Base-by-base conservation (phyloP, 2,797 vertebrate genomes). In the Rhinophrynus dorsalis region DNA sequence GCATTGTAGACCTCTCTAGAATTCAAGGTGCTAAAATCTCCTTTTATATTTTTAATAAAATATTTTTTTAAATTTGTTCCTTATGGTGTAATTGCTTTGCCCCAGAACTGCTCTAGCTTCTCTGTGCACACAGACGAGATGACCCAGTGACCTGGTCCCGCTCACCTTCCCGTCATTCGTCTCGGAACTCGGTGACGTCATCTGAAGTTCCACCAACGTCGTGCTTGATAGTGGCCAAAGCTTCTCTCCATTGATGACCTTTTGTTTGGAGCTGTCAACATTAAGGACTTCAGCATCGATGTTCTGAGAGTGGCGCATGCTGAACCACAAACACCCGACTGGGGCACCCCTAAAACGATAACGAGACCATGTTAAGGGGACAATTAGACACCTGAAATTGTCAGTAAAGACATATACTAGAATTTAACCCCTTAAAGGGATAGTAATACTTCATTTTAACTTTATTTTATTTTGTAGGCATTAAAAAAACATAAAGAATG, bases 141-240 rank as follows among this genome's bases (percentile, higher is more conserved):
- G n/a, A 9, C 12, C 3, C 21, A 42, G 1, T 7, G 23, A 17
- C 21, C 3, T 0, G 0, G 2, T 5, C 75, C 81, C 83, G 5
- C 75, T 81, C 83, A 97, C 96, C 93, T 98, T 98, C 79, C 84
- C 91, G 0, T 94, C 93, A 0, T 91, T 92, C 82, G 90, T 86
- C 51, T 83, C 35, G 0, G 82, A 0, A 77, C 96, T 98, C 37
- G 92, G 86, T 0, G 1, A 23, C 18, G 57, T 86, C 93, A 95
- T 94, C 68, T 76, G 83, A 79, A 98, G 82, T 68, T 88, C 79
- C 17, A 98, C 82, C 0, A 79, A 63, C 0, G 91, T 86, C 54
- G 71, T 82, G 38, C 83, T 63, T 0, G 81, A 68, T 45, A 90
- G 80, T 0, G 69, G 79, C 88, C 89, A 90, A 40, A 62, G 79